Evolutionary conservation across 64 coral and sea anemone genomes (phyloP).

Genomic region (Porites australiensis): DNA sequence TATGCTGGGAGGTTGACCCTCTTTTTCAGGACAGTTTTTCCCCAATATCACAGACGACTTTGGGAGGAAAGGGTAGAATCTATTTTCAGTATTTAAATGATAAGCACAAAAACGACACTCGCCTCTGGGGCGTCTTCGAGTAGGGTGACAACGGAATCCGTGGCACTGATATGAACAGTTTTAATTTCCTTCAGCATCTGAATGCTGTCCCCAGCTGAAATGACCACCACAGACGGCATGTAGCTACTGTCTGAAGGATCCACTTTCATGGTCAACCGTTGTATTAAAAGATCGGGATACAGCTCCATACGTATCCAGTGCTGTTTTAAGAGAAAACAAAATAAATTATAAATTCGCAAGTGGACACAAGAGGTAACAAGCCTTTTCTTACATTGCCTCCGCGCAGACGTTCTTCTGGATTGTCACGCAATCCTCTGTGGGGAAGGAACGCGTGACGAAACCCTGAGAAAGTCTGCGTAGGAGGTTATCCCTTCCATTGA

Average conservation of each 20-base stretch:
- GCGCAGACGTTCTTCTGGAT: too few species aligned
- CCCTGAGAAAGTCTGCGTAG: too few species aligned
- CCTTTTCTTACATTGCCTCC: neutral
- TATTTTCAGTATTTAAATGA: too few species aligned
- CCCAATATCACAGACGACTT: too few species aligned
- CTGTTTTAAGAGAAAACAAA: slow-evolving; percentile 27
- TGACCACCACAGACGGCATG: slow-evolving; percentile 93
- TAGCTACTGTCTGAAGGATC: slow-evolving; percentile 99
- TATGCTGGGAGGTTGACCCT: too few species aligned
- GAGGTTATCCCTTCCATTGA: too few species aligned
- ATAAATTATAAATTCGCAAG: neutral
- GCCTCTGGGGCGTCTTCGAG: slow-evolving; percentile 92
- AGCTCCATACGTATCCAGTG: slow-evolving; percentile 96
- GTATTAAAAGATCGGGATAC: slow-evolving; percentile 88
- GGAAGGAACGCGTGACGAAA: too few species aligned
- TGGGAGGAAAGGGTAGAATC: too few species aligned
- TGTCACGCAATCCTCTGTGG: too few species aligned
- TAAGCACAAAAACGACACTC: neutral
- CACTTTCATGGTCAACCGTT: slow-evolving; percentile 87
- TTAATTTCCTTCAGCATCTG: slow-evolving; percentile 89
- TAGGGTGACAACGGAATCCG: slow-evolving; percentile 82
- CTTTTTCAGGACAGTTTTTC: too few species aligned
- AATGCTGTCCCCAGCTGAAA: slow-evolving; percentile 80
- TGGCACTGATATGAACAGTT: slow-evolving; percentile 87
- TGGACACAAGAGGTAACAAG: neutral